Evolutionary conservation across 2,888 invertebrate species (phyloP).

Genomic region (Asteroscopus sphinx): DNA sequence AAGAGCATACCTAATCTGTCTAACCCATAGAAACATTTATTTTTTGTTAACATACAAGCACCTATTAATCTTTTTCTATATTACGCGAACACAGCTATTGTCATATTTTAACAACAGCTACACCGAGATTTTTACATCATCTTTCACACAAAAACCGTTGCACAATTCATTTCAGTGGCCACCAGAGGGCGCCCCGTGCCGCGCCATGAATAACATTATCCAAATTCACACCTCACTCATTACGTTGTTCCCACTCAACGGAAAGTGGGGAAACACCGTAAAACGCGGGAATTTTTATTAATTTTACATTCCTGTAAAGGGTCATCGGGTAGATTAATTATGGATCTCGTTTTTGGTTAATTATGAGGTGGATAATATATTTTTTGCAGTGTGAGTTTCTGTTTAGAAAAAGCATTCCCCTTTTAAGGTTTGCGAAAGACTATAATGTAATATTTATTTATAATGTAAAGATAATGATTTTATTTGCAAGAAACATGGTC

Average conservation of each 20-base stretch:
- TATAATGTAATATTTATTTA: no score
- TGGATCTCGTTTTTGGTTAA: slow-evolving; percentile 2
- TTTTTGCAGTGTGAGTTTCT: neutral
- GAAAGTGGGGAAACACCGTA: neutral
- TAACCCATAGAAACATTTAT: no score
- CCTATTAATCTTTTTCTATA: no score
- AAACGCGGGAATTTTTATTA: slow-evolving; percentile 22
- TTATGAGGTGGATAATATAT: neutral
- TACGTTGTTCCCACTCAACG: slow-evolving; percentile 25
- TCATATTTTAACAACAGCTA: slow-evolving; percentile 2
- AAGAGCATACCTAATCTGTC: no score
- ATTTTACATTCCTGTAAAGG: slow-evolving; percentile 32
- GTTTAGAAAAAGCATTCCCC: neutral
- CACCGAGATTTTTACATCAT: slow-evolving; percentile 11
- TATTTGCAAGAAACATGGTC: no score
- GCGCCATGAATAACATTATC: slow-evolving; percentile 57
- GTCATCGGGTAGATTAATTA: slow-evolving; percentile 32
- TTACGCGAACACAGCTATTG: no score
- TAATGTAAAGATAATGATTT: no score
- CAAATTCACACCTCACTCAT: slow-evolving; percentile 49
- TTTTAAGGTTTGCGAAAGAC: no score
- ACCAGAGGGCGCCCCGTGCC: slow-evolving; percentile 23
- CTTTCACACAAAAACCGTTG: neutral
- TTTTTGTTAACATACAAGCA: no score
- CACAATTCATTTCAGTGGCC: slow-evolving; percentile 2